Evolutionary conservation across 2,888 invertebrate genomes (phyloP).

Genomic region (Branchellion lobata): DNA sequence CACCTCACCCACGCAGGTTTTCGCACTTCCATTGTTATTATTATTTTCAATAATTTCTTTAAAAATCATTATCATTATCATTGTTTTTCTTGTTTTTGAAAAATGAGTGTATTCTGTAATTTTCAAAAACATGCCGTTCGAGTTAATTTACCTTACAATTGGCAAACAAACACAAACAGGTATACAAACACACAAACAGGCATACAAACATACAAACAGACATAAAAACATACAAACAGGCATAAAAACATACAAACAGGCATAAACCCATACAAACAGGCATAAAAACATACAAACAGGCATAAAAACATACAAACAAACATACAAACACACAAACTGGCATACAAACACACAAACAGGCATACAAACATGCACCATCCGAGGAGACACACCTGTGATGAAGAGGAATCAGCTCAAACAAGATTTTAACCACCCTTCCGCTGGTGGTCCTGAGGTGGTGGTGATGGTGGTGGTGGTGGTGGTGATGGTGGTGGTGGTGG

Average conservation of each 20-base stretch:
- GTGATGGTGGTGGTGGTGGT: not conserved
- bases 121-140: no score
- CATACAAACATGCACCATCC: constrained; percentile 52
- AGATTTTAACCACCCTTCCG: constrained; percentile 25
- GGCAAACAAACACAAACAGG: no score
- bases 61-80: not conserved
- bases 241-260: no score
- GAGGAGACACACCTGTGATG: constrained; percentile 51
- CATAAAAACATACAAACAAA: not conserved
- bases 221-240: no score
- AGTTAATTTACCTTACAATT: no score
- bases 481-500: not conserved
- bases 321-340: no score
- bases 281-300: not conserved
- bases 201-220: no score
- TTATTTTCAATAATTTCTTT: not conserved
- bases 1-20: constrained; percentile 66
- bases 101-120: no score
- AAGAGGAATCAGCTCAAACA: constrained; percentile 44
- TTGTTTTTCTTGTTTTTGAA: no score
- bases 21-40: not conserved
- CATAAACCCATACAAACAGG: not conserved
- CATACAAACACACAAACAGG: not conserved
- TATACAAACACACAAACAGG: no score
- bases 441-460: constrained; percentile 39